phyloP scores from a whole-genome alignment of 2,113 vertebrate species.

The Rhizomys pruinosus region DNA sequence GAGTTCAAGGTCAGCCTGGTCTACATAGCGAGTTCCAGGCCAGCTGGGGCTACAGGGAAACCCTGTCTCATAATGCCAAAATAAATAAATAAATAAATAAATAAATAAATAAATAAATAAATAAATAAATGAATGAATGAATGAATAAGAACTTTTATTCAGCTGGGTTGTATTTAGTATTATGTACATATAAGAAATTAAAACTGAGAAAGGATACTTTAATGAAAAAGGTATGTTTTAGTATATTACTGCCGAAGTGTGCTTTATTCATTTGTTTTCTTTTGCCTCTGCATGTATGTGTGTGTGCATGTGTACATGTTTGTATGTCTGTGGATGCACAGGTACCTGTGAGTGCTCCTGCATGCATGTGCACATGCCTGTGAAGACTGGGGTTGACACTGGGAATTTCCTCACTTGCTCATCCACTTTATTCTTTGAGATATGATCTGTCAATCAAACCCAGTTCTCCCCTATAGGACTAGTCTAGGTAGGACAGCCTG shows the following conservation, averaged over 20 bases:
- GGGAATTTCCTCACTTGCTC: background rate
- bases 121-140: no score
- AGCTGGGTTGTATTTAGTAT: background rate
- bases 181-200: background rate
- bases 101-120: no score
- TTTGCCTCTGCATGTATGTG: background rate
- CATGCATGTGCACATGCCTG: background rate
- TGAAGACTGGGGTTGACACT: background rate
- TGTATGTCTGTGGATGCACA: no score
- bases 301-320: background rate
- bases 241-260: background rate
- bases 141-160: constrained; percentile 25
- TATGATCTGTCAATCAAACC: background rate
- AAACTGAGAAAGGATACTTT: background rate
- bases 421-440: background rate
- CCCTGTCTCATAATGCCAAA: no score
- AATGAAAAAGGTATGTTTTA: background rate
- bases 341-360: no score
- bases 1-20: no score
- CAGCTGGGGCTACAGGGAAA: no score
- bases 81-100: no score
- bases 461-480: no score
- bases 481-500: background rate
- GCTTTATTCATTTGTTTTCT: no score
- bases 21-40: no score